A percentile compares a stretch with the other conserved stretches of the same genome.
These are phyloP conservation scores for Corapipo altera DNA, from an alignment of 2,113 vertebrate species.

Conservation along the genomic window DNA sequence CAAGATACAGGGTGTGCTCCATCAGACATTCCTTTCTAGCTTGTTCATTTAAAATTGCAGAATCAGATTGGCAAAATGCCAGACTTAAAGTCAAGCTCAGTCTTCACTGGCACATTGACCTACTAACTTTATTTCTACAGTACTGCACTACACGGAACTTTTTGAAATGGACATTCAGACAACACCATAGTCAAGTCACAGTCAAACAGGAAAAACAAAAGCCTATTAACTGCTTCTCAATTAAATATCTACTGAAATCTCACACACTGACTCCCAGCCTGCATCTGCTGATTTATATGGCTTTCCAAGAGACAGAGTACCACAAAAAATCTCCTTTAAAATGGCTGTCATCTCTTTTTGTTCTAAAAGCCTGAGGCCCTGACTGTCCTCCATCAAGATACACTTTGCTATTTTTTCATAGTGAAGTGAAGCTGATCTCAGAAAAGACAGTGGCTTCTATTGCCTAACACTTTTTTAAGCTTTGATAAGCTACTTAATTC, in stretches of 20 bases:
- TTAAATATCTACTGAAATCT: background rate
- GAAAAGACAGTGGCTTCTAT: background rate
- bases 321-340: background rate
- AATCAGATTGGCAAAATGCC: background rate
- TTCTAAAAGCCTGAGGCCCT: background rate
- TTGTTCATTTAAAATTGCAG: slow-evolving; percentile 13
- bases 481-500: background rate
- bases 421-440: background rate
- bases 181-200: background rate
- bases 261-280: background rate
- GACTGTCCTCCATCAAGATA: background rate
- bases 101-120: background rate
- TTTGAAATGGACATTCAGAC: background rate
- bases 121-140: background rate
- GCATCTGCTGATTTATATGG: background rate
- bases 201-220: background rate
- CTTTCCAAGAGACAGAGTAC: background rate
- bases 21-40: slow-evolving; percentile 31
- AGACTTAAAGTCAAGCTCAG: background rate
- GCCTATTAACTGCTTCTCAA: background rate
- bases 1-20: slow-evolving; percentile 17
- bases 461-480: background rate
- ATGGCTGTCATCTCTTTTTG: background rate
- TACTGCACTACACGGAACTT: background rate
- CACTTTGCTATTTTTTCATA: background rate